Evolutionary conservation across 2,888 invertebrate genomes (phyloP).

Genomic region (Campoplex nolae): DNA sequence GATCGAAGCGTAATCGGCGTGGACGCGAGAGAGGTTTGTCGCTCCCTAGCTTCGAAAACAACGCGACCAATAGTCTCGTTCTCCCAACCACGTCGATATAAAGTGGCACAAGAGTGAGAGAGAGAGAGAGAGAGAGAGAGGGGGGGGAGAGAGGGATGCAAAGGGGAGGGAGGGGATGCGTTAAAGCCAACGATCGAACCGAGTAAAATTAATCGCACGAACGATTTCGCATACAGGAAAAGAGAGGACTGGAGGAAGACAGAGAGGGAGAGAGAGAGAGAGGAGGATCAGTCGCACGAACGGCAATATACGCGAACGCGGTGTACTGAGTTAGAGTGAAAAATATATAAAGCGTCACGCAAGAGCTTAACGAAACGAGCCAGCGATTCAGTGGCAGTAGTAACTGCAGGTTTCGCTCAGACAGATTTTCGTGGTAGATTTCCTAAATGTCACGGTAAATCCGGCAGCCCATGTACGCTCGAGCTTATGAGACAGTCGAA

Average conservation of each 20-base stretch:
- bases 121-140: not conserved
- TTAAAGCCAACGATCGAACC: slow-evolving; percentile 58
- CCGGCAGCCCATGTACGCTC: not conserved
- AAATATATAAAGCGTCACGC: slow-evolving; percentile 28
- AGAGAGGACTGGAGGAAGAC: not conserved
- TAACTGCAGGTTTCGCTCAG: slow-evolving; percentile 29
- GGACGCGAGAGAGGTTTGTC: slow-evolving; percentile 31
- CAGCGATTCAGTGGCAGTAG: slow-evolving; percentile 33
- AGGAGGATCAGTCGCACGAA: slow-evolving; percentile 14
- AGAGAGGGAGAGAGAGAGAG: not conserved
- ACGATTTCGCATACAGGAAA: slow-evolving; percentile 40
- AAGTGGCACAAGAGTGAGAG: not conserved
- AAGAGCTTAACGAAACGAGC: slow-evolving; percentile 23
- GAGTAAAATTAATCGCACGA: slow-evolving; percentile 63
- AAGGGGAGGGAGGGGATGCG: slow-evolving; percentile 11
- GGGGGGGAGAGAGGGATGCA: not conserved
- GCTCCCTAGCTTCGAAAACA: slow-evolving; percentile 28
- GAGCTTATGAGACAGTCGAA: not conserved
- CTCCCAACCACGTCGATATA: slow-evolving; percentile 22
- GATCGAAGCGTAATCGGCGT: slow-evolving; percentile 60
- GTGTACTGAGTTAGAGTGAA: slow-evolving; percentile 4
- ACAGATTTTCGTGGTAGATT: slow-evolving; percentile 42
- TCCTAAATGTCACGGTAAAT: slow-evolving; percentile 31
- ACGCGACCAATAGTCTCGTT: slow-evolving; percentile 55
- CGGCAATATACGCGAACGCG: slow-evolving; percentile 9